These are phyloP conservation scores for Arctopsyche grandis DNA, from an alignment of 1,140 invertebrate genomes.

Conservation along the genomic window DNA sequence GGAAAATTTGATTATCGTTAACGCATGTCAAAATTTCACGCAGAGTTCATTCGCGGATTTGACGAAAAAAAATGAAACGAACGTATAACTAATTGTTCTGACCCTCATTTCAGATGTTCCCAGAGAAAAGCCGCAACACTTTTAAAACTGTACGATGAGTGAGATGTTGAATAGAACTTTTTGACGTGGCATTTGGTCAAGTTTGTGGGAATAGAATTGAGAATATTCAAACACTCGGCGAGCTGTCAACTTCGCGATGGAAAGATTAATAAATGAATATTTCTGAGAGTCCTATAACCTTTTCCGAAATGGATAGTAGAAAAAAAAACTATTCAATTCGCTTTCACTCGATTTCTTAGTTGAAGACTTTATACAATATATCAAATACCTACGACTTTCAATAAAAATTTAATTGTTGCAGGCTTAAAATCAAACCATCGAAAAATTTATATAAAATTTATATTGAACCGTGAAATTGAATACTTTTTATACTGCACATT, in stretches of 20 bases:
- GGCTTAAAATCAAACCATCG: too few relatives aligned
- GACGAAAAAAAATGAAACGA: too few relatives aligned
- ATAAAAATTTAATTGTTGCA: too few relatives aligned
- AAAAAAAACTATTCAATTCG: conserved; percentile 24
- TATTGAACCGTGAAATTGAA: too few relatives aligned
- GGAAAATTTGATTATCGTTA: too few relatives aligned
- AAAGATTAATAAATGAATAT: conserved; percentile 39
- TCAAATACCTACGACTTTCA: too few relatives aligned
- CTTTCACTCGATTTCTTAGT: conserved; percentile 24
- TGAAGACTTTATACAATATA: too few relatives aligned
- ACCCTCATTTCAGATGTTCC: conserved; percentile 12
- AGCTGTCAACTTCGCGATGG: conserved; percentile 37
- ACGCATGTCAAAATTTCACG: too few relatives aligned
- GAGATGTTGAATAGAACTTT: conserved; percentile 20
- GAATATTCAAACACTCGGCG: conserved; percentile 31
- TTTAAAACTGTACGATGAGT: neutral
- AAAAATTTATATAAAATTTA: too few relatives aligned
- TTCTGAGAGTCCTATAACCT: conserved; percentile 18
- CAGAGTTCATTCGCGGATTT: too few relatives aligned
- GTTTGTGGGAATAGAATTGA: conserved; percentile 30
- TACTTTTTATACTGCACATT: too few relatives aligned
- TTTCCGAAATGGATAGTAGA: neutral
- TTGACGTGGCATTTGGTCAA: conserved; percentile 20
- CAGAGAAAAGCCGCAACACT: conserved; percentile 7
- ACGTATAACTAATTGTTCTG: neutral